A percentile compares a stretch with the other conserved stretches of the same genome.
Conservation (phyloP, 2,113 vertebrate species). For the Danio rerio region GRCz12tu NC_133180.1:62621501-62622000, state of each 20-base stretch:
- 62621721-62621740: background rate
- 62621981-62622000: no score
- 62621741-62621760: background rate
- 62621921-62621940: no score
- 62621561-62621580: conserved; percentile 92
- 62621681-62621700: conserved; percentile 75
- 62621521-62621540: conserved; percentile 85
- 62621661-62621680: conserved; percentile 92
- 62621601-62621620: conserved; percentile 77
- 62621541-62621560: conserved; percentile 94
- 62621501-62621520: conserved; percentile 88
- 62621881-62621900: no score
- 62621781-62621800: no score
- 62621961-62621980: no score
- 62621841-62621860: no score
- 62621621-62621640: conserved; percentile 79
- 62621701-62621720: background rate
- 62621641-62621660: conserved; percentile 76
- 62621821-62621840: no score
- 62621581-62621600: conserved; percentile 84
- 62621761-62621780: no score
- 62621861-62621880: no score
- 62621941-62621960: no score
- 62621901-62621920: no score
- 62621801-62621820: no score